These are phyloP conservation scores for Hyphantria cunea DNA, from an alignment of 1,140 invertebrate species.

Conservation along the genomic window DNA sequence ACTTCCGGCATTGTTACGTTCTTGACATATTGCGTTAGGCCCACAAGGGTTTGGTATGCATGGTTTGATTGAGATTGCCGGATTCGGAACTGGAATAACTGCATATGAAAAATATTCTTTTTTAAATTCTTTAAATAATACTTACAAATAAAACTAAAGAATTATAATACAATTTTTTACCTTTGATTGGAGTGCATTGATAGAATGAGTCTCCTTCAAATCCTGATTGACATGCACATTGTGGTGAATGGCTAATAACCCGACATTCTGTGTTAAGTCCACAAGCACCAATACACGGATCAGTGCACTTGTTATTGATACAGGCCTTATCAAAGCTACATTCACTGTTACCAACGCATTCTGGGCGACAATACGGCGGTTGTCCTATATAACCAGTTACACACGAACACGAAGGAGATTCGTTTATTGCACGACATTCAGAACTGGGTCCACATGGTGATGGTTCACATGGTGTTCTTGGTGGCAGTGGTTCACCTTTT, in stretches of 20 bases:
- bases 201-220: conserved; percentile 88
- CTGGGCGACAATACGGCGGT: conserved; percentile 85
- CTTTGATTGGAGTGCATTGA: conserved; percentile 70
- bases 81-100: conserved; percentile 38
- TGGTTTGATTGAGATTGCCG: conserved; percentile 49
- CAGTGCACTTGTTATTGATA: conserved; percentile 86
- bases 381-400: conserved; percentile 86
- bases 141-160: conserved; percentile 21
- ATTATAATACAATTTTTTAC: conserved; percentile 37
- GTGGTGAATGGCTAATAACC: conserved; percentile 88
- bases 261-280: conserved; percentile 87
- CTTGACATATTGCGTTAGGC: conserved; percentile 87
- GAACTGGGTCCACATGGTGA: conserved; percentile 88
- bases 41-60: conserved; percentile 84
- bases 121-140: not conserved
- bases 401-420: conserved; percentile 90
- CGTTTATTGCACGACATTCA: conserved; percentile 86
- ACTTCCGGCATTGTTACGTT: conserved; percentile 85
- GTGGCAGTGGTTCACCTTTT: conserved; percentile 74
- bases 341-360: conserved; percentile 88
- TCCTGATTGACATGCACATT: conserved; percentile 86
- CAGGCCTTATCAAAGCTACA: conserved; percentile 88
- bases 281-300: conserved; percentile 90
- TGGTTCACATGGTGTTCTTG: conserved; percentile 82
- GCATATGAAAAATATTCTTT: not conserved